Evolutionary conservation across 2,888 invertebrate genomes (phyloP), one percentile per base, ranked within the genome.

Genomic region (Rhingia campestris): DNA sequence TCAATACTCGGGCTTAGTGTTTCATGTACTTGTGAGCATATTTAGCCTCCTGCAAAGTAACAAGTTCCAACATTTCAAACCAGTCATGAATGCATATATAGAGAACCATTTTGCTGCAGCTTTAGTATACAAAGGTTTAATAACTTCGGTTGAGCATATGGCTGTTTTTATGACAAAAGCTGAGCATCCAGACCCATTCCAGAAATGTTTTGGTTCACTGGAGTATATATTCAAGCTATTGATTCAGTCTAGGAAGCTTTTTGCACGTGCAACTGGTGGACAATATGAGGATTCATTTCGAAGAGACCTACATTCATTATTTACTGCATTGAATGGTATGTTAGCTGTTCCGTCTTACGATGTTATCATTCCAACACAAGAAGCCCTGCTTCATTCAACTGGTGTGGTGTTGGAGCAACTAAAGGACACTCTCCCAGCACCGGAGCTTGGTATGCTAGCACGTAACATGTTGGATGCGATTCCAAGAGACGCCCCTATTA

Each of bases 31-130:
- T 77, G 97, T 98, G 12, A 97, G 97, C 77, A 98, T 98, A 87
- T 97, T 98, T 91, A 97, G 96, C 89, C 92, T 98, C 22, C 92
- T 98, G 77, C 97, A 98, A 88, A 97, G 98, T 88, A 95, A 94
- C 70, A 96, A 98, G 88, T 98, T 98, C 91, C 97, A 98, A 89
- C 97, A 98, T 89, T 98, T 98, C 91, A 95, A 96, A 87, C 97
- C 98, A 0, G 97, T 98, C 0, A 94, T 98, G 91, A 97, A 98
- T 88, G 97, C 97, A 0, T 99, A 99, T 89, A 97, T 98, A 66
- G 96, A 96, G 87, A 96, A 97, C 86, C 98, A 98, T 91, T 98
- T 99, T 92, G 97, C 98, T 0, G 98, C 98, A 0, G 97, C 98
- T 0, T 93, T 98, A 10, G 98, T 98, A 14, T 98, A 98, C 92